Evolutionary conservation across 2,888 invertebrate genomes (phyloP).

Genomic region (Drosophila prolongata): DNA sequence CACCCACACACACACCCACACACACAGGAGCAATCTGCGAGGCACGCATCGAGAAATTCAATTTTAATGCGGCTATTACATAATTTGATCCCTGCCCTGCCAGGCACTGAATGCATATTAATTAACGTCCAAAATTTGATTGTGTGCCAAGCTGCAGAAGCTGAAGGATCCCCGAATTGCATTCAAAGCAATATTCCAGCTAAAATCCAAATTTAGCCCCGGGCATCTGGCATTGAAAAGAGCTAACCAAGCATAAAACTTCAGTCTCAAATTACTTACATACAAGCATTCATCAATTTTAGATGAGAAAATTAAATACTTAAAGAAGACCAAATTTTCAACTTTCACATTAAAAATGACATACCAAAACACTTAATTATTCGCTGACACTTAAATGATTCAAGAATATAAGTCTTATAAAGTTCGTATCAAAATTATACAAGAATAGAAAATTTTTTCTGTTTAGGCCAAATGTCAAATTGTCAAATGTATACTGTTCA

Average conservation of each 20-base stretch:
- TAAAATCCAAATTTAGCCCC: constrained; percentile 10
- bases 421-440: too few species aligned
- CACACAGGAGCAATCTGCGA: constrained; percentile 11
- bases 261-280: constrained; percentile 16
- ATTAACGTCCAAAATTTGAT: constrained; percentile 52
- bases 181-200: neutral
- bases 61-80: constrained; percentile 62
- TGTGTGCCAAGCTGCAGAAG: constrained; percentile 30
- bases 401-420: too few species aligned
- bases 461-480: too few species aligned
- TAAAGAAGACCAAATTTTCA: too few species aligned
- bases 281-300: constrained; percentile 1
- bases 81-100: constrained; percentile 72
- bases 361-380: too few species aligned
- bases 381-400: too few species aligned
- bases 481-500: too few species aligned
- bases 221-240: constrained; percentile 32
- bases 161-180: constrained; percentile 8
- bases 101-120: constrained; percentile 61
- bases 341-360: too few species aligned
- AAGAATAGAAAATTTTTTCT: too few species aligned
- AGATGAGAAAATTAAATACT: too few species aligned
- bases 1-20: neutral
- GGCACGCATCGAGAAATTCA: constrained; percentile 66
- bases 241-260: constrained; percentile 41